These are phyloP conservation scores for Proisotoma minuta DNA, from an alignment of 2,888 invertebrate species.

Conservation along the genomic window DNA sequence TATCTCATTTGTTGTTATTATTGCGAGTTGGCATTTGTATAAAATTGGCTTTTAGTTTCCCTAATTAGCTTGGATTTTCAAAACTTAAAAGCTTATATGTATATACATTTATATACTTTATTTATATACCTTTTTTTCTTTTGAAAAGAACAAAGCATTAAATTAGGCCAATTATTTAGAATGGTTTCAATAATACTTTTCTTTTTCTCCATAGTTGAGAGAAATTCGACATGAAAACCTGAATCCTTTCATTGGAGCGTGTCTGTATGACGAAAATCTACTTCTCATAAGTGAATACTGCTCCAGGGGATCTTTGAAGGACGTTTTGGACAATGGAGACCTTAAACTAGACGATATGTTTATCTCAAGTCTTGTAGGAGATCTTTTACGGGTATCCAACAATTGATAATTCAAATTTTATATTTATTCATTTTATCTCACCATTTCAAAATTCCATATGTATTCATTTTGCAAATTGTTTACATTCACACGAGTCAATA, in stretches of 20 bases:
- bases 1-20: too few species aligned
- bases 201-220: too few species aligned
- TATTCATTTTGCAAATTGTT: not conserved
- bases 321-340: slow-evolving; percentile 90
- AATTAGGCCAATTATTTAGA: too few species aligned
- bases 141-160: too few species aligned
- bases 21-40: too few species aligned
- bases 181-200: too few species aligned
- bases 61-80: too few species aligned
- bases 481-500: not conserved
- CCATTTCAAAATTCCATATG: not conserved
- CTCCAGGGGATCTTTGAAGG: slow-evolving; percentile 78
- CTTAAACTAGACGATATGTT: slow-evolving; percentile 85
- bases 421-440: not conserved
- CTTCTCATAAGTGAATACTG: slow-evolving; percentile 75
- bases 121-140: too few species aligned
- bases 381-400: slow-evolving; percentile 82
- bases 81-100: too few species aligned
- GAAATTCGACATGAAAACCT: slow-evolving; percentile 80
- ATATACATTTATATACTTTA: too few species aligned
- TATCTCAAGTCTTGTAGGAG: slow-evolving; percentile 80
- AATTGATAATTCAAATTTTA: slow-evolving; percentile 49
- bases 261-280: slow-evolving; percentile 70
- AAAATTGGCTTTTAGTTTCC: too few species aligned
- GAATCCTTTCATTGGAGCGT: slow-evolving; percentile 76